Evolutionary conservation across 2,888 invertebrate genomes (phyloP), one percentile per base, ranked within the genome.

Genomic region (Zygaena filipendulae): DNA sequence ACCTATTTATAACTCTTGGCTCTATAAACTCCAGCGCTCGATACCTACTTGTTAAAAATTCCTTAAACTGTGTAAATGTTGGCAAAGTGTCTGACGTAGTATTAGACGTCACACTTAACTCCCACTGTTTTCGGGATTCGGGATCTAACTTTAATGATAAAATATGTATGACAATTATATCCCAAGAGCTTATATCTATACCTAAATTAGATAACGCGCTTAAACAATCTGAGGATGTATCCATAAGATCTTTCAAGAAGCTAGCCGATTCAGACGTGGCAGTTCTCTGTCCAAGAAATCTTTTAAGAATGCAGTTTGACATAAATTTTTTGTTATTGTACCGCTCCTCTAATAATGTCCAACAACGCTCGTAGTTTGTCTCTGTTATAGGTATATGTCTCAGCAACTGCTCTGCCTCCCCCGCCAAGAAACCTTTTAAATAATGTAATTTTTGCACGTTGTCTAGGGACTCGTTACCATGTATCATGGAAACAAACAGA

Each of bases 171-270:
- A 29, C 11, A 8, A 23, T 23, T 2, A 23, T 13, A 19, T 29
- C 29, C 29, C 29, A 29, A 1, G 23, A 13, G 4, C 13, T 13
- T 1, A 29, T 13, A 11, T 29, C 11, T n/a, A 29, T 21, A 4
- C 28, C 23, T 3, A 29, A 14, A 24, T 30, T 30, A 4, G 13
- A 10, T 8, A 40, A 16, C 1, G 34, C 31, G 14, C 14, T 21
- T 4, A 35, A 25, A 24, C 32, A 30, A 8, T 38, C 38, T 3
- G 9, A 24, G 2, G 25, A 32, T 2, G 28, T 36, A 21, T 36
- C 38, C 9, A 39, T 22, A 5, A 39, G 9, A 3, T 34, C 30
- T 12, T 32, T 39, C 2, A 38, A 21, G 11, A n/a, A 16, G 8
- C 9, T 11, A 8, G 36, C 21, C 3, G 39, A 35, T 21, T 35